A percentile compares a stretch with the other conserved stretches of the same genome.
Conservation (phyloP, 92 coral and sea anemone genomes). For the Micromussa lordhowensis region DNA sequence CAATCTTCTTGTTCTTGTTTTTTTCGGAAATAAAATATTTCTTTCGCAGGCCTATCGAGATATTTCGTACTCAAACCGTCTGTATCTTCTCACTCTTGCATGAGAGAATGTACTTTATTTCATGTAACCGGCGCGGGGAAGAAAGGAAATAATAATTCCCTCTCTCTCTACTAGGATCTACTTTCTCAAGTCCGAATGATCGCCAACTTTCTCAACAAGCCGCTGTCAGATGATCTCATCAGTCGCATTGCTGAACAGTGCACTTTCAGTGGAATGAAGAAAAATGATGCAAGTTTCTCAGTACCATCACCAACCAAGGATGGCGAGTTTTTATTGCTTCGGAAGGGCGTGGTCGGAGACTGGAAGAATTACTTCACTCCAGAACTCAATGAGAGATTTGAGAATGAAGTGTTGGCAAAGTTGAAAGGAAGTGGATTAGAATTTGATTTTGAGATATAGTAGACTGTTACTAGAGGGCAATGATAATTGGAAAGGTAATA, state of each 20-base stretch:
- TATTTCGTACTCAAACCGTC: too few species aligned
- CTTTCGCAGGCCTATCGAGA: background rate
- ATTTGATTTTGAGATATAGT: conserved; percentile 12
- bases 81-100: too few species aligned
- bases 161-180: conserved; percentile 15
- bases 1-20: too few species aligned
- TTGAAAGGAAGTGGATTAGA: conserved; percentile 22
- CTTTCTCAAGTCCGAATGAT: conserved; percentile 19
- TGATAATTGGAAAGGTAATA: too few species aligned
- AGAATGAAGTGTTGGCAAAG: conserved; percentile 25
- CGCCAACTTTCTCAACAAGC: conserved; percentile 29
- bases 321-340: background rate
- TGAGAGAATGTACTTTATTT: too few species aligned
- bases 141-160: too few species aligned
- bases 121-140: too few species aligned
- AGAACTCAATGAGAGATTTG: conserved; percentile 30
- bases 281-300: conserved; percentile 6
- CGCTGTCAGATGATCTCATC: conserved; percentile 28
- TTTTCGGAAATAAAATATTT: too few species aligned
- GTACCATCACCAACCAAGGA: background rate
- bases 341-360: conserved; percentile 32
- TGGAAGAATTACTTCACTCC: conserved; percentile 44
- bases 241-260: conserved; percentile 43
- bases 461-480: too few species aligned
- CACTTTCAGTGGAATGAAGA: conserved; percentile 21